phyloP scores from a whole-genome alignment of 1,140 invertebrate genomes.

The Caerostris extrusa region DNA sequence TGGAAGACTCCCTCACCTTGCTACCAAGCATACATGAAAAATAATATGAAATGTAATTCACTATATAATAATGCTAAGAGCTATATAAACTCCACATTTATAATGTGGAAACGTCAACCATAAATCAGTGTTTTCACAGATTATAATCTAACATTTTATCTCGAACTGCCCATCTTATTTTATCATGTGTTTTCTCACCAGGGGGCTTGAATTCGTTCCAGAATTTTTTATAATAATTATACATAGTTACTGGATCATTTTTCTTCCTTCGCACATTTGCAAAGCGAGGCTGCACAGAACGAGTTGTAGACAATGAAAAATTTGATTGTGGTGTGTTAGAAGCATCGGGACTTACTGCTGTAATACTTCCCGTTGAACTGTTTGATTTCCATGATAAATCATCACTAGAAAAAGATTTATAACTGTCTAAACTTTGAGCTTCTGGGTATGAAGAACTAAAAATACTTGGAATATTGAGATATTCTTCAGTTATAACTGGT shows the following conservation, averaged over 20 bases:
- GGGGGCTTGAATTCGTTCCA: constrained; percentile 72
- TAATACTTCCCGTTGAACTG: constrained; percentile 47
- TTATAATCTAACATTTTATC: constrained; percentile 74
- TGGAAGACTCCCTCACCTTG: too few species aligned
- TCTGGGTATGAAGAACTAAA: constrained; percentile 49
- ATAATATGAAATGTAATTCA: too few species aligned
- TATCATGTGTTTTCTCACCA: constrained; percentile 68
- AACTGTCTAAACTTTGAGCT: background rate
- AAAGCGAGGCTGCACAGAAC: background rate
- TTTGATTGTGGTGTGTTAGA: constrained; percentile 30
- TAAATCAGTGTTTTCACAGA: background rate
- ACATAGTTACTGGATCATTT: constrained; percentile 73
- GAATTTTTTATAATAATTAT: constrained; percentile 72
- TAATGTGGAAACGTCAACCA: background rate
- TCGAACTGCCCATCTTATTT: constrained; percentile 73
- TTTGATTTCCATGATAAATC: constrained; percentile 62
- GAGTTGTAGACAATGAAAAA: constrained; percentile 21
- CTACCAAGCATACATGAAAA: too few species aligned
- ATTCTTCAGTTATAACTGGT: constrained; percentile 58
- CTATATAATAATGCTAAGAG: background rate
- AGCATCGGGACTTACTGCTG: constrained; percentile 38
- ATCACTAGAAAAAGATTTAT: constrained; percentile 54
- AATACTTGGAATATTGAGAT: constrained; percentile 58
- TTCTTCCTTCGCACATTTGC: constrained; percentile 29
- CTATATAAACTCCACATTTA: background rate